Evolutionary conservation across 2,888 invertebrate genomes (phyloP).

Genomic region (Stictocephala bisonia): DNA sequence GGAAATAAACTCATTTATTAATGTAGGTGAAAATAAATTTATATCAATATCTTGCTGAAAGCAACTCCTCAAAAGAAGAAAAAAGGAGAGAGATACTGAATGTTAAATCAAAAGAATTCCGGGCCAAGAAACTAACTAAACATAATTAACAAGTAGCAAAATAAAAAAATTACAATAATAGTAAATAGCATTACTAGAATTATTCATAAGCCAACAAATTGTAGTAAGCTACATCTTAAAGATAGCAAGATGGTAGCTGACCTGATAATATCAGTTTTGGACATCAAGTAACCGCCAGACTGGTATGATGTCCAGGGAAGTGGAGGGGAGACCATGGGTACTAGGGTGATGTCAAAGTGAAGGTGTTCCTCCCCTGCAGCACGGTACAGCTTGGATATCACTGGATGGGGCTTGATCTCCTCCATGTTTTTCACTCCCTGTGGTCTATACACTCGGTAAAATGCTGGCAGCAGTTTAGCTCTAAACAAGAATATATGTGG

Average conservation of each 20-base stretch:
- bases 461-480: conserved; percentile 80
- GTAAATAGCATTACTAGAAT: not conserved
- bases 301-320: conserved; percentile 81
- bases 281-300: conserved; percentile 81
- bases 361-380: conserved; percentile 76
- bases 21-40: no score
- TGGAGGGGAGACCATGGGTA: conserved; percentile 87
- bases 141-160: conserved; percentile 19
- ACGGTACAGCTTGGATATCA: conserved; percentile 74
- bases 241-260: no score
- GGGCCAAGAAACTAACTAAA: no score
- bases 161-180: not conserved
- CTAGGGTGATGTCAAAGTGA: conserved; percentile 76
- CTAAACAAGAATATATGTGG: no score
- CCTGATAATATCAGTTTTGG: conserved; percentile 73
- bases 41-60: no score
- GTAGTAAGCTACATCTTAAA: no score
- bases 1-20: no score
- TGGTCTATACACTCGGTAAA: conserved; percentile 79
- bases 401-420: conserved; percentile 84
- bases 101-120: no score
- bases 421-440: conserved; percentile 61
- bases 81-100: no score
- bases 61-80: no score
- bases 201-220: conserved; percentile 3